Evolutionary conservation across 2,888 invertebrate species (phyloP).

Genomic region (Lepidonotus clava): DNA sequence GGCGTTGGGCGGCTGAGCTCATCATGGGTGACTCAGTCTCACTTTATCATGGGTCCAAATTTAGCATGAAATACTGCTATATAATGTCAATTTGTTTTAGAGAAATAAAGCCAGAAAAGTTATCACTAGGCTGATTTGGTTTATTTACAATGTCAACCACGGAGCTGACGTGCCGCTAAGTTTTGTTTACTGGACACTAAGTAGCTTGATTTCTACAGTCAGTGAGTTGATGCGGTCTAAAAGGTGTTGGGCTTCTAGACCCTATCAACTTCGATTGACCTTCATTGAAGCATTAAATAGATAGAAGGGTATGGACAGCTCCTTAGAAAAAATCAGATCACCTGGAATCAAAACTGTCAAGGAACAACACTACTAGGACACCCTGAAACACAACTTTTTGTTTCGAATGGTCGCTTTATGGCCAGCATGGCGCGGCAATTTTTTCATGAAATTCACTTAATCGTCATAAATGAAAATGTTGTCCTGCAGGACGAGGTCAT

Average conservation of each 20-base stretch:
- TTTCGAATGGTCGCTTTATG: not conserved
- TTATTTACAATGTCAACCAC: too few species aligned
- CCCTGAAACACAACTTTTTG: constrained; percentile 39
- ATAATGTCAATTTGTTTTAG: too few species aligned
- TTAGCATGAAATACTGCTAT: too few species aligned
- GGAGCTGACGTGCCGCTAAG: not conserved
- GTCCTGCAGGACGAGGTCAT: too few species aligned
- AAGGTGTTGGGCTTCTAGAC: not conserved
- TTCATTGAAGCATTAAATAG: constrained; percentile 43
- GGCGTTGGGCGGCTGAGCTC: too few species aligned
- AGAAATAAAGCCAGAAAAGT: too few species aligned
- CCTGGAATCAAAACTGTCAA: constrained; percentile 45
- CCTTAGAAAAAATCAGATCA: not conserved
- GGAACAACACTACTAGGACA: constrained; percentile 29
- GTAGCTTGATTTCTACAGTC: constrained; percentile 35
- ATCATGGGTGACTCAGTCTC: too few species aligned
- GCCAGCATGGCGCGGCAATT: not conserved
- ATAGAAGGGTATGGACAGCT: constrained; percentile 40
- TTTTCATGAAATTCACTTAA: too few species aligned
- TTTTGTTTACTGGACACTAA: constrained; percentile 31
- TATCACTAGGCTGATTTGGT: too few species aligned
- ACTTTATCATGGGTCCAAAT: too few species aligned
- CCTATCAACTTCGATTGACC: too few species aligned
- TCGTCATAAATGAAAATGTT: too few species aligned
- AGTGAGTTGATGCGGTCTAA: not conserved